Percentiles rank a stretch among this genome's conserved stretches.
phyloP scores from a whole-genome alignment of 2,113 vertebrate species.

The Bujurquina vittata region DNA sequence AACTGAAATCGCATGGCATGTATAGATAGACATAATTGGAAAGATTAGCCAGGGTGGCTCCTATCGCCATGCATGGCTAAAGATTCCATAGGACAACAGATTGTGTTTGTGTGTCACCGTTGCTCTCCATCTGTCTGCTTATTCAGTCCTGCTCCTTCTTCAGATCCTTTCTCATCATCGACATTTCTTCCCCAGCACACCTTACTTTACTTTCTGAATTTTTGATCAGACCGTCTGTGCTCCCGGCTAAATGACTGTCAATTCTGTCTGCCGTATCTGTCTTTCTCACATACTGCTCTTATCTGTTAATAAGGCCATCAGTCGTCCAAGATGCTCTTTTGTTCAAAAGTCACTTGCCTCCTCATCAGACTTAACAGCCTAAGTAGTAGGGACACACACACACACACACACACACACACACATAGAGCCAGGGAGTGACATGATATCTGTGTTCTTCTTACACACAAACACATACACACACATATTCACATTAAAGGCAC shows the following conservation, averaged over 20 bases:
- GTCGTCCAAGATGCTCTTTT: slow-evolving; percentile 15
- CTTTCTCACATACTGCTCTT: not conserved
- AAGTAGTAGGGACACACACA: not conserved
- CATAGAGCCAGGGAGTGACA: not conserved
- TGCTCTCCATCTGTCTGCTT: slow-evolving; percentile 14
- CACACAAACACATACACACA: not conserved
- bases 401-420: not conserved
- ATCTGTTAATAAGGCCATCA: slow-evolving; percentile 32
- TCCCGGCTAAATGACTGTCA: not conserved
- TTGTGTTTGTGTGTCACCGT: slow-evolving; percentile 5
- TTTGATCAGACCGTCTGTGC: not conserved
- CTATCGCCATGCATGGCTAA: not conserved
- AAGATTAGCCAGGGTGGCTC: slow-evolving; percentile 3
- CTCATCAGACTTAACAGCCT: slow-evolving; percentile 37
- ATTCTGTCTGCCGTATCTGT: not conserved
- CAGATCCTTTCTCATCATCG: slow-evolving; percentile 4
- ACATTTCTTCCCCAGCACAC: slow-evolving; percentile 9
- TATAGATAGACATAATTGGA: not conserved
- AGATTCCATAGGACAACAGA: slow-evolving; percentile 5
- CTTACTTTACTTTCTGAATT: not conserved
- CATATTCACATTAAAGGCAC: not conserved
- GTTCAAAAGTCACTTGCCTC: slow-evolving; percentile 13
- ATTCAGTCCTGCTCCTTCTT: not conserved
- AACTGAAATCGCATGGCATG: not conserved
- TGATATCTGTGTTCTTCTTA: no score